A percentile compares a stretch with the other conserved stretches of the same genome.
phyloP scores from a whole-genome alignment of 30 jellyfish, hydroid and myxozoan genomes.

The Aurelia sp. region DNA sequence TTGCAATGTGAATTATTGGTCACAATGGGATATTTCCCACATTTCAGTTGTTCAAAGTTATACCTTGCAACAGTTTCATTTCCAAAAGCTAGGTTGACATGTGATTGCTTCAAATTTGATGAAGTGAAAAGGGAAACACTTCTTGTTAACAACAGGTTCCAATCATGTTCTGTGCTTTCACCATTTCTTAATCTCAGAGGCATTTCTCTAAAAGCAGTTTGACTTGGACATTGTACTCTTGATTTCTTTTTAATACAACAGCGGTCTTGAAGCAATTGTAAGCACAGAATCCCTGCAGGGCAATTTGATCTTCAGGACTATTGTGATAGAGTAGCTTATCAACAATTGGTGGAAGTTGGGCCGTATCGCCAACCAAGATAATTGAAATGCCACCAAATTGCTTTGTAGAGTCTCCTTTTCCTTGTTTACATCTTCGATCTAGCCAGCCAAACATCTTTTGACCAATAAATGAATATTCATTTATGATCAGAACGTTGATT shows the following conservation, averaged over 20 bases:
- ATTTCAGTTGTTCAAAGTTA: too few species aligned
- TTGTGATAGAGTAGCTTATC: slow-evolving; percentile 26
- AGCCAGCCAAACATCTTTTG: slow-evolving; percentile 53
- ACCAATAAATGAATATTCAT: slow-evolving; percentile 65
- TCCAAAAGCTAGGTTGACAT: too few species aligned
- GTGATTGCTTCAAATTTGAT: too few species aligned
- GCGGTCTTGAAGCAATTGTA: neutral
- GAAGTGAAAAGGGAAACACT: too few species aligned
- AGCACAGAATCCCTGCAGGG: slow-evolving; percentile 36
- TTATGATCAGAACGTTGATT: slow-evolving; percentile 3
- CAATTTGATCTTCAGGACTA: slow-evolving; percentile 26
- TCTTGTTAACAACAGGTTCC: too few species aligned
- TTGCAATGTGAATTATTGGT: neutral
- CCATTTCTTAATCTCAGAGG: too few species aligned
- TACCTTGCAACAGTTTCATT: too few species aligned
- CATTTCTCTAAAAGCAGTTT: too few species aligned
- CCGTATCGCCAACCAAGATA: slow-evolving; percentile 52
- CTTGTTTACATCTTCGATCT: slow-evolving; percentile 37
- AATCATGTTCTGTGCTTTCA: too few species aligned
- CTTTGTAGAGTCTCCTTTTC: slow-evolving; percentile 10
- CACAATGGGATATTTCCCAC: neutral
- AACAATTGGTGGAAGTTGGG: slow-evolving; percentile 63
- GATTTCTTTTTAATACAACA: too few species aligned
- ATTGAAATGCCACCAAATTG: slow-evolving; percentile 58
- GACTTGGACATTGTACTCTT: too few species aligned